Base-by-base conservation (phyloP, 1,140 invertebrate genomes). In the Sycophaga agraensis region DNA sequence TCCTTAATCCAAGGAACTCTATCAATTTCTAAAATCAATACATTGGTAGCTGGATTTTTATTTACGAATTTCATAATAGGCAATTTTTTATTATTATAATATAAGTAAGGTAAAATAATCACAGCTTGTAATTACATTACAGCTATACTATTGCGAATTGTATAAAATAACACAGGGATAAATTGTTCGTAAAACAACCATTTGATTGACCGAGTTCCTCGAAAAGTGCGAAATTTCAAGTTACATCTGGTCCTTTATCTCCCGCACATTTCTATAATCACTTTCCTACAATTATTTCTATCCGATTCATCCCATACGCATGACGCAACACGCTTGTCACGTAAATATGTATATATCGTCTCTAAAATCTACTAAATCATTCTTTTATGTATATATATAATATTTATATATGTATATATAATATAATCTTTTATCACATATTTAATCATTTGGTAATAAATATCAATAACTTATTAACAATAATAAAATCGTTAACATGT, bases 401-500 rank as follows among this genome's bases (percentile, higher is more conserved):
- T 65, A 53, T 60, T 61, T 59, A 64, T 54, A 56, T 50, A 68
- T 67, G 57, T 59, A 68, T 66, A 60, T 68, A 68, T 68, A 62
- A 51, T 70, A 66, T 70, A 70, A 66, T 66, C 45, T 53, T 66
- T 68, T 74, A 72, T 72, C 71, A 75, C 74, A 70, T 74, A 71
- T 69, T 69, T 69, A 68, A 70, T 70, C 63, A 68, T 70, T 68
- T 68, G 67, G 68, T 69, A 68, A 75, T 73, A 71, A 72, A 69
- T 71, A 72, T 72, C 64, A 70, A 51, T 70, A 73, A 72, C 66
- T 62, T 69, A 73, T 73, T 69, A 75, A 75, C 73, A 73, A 70
- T 73, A 68, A 71, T 74, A 74, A 69, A 70, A 71, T 69, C 64
- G 56, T 68, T 68, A 71, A 70, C 68, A 68, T 54, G 65, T 71